A percentile compares a stretch with the other conserved stretches of the same genome.
Evolutionary conservation across 2,797 vertebrate genomes (phyloP).

Genomic region (Saxicola maurus): DNA sequence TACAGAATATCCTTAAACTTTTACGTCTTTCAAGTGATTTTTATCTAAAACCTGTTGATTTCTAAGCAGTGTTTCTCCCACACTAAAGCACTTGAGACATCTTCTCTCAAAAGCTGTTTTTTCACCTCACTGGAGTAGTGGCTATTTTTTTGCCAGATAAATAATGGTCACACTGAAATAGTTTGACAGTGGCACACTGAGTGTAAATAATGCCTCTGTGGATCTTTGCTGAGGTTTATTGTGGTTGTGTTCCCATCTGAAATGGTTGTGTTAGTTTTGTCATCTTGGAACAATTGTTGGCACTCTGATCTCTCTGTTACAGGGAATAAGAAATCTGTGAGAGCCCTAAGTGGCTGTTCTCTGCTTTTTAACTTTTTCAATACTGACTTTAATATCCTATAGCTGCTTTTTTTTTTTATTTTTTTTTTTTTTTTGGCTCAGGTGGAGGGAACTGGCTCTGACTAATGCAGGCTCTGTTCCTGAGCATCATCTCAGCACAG

Average conservation of each 20-base stretch:
- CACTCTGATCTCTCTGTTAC: not conserved
- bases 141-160: not conserved
- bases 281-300: not conserved
- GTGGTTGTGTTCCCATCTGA: not conserved
- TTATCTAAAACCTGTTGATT: not conserved
- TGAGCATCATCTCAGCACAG: not conserved
- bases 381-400: not conserved
- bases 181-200: not conserved
- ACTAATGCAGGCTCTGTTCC: not conserved
- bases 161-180: not conserved
- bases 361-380: not conserved
- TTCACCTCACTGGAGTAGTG: not conserved
- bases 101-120: not conserved
- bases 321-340: not conserved
- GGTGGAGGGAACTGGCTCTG: not conserved
- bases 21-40: not conserved
- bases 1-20: not conserved
- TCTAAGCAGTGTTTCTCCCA: not conserved
- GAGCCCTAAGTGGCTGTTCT: not conserved
- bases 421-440: not conserved
- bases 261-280: not conserved
- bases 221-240: not conserved
- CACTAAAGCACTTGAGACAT: not conserved
- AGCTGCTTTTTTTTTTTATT: not conserved
- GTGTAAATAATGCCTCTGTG: not conserved